phyloP scores from a whole-genome alignment of 2,797 vertebrate species.

The Emydoidea blandingii region DNA sequence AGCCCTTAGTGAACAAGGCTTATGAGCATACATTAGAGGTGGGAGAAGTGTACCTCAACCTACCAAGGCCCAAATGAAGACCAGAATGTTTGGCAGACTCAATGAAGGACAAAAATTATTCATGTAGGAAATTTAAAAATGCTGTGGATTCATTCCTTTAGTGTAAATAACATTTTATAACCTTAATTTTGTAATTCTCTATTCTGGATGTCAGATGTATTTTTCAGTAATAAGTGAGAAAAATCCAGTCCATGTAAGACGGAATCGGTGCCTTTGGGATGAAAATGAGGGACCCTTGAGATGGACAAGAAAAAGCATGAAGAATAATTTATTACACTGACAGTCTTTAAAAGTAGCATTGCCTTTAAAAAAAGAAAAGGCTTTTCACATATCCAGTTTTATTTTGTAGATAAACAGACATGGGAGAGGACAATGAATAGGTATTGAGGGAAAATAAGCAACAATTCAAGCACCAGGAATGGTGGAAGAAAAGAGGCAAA shows the following conservation, averaged over 20 bases:
- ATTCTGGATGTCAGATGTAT: slow-evolving; percentile 9
- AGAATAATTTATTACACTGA: slow-evolving; percentile 4
- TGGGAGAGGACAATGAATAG: background rate
- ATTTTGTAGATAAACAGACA: slow-evolving; percentile 42
- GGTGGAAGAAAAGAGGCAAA: slow-evolving; percentile 22
- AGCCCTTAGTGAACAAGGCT: background rate
- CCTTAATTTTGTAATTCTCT: slow-evolving; percentile 51
- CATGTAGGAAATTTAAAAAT: slow-evolving; percentile 45
- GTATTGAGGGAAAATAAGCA: background rate
- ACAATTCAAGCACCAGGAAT: slow-evolving; percentile 27
- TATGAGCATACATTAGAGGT: background rate
- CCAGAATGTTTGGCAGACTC: slow-evolving; percentile 17
- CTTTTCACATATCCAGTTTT: slow-evolving; percentile 38
- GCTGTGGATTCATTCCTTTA: slow-evolving; percentile 63
- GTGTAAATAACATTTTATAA: slow-evolving; percentile 43
- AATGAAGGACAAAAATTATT: slow-evolving; percentile 59
- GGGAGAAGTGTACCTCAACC: slow-evolving; percentile 6
- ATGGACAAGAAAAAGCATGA: background rate
- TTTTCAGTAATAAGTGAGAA: slow-evolving; percentile 26
- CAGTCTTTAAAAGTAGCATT: background rate
- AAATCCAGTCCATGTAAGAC: slow-evolving; percentile 7
- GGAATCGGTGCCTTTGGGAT: background rate
- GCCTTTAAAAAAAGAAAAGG: background rate
- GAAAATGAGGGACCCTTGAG: slow-evolving; percentile 29
- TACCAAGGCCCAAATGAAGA: background rate